phyloP scores from a whole-genome alignment of 53 echinoderm and acorn worm genomes.

The Holothuria leucospilota region DNA sequence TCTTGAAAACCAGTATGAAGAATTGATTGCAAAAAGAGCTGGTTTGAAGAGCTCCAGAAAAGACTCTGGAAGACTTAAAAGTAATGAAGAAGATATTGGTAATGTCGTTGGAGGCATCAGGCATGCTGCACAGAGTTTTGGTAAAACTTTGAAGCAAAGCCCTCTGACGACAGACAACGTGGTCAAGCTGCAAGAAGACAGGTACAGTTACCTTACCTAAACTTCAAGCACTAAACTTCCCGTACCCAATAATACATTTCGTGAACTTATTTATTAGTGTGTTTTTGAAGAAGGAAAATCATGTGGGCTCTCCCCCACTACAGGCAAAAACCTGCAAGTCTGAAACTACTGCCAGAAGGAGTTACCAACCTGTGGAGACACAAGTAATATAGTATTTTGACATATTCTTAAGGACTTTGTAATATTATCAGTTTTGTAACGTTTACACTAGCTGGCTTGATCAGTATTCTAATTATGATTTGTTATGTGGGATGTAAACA shows the following conservation, averaged over 20 bases:
- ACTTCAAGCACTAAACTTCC: too few relatives aligned
- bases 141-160: constrained; percentile 93
- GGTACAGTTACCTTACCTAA: constrained; percentile 27
- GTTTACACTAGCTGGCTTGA: too few relatives aligned
- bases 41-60: constrained; percentile 78
- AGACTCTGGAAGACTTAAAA: constrained; percentile 65
- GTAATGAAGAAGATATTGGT: constrained; percentile 79
- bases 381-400: too few relatives aligned
- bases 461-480: too few relatives aligned
- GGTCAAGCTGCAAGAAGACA: constrained; percentile 88
- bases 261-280: too few relatives aligned
- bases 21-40: constrained; percentile 77
- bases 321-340: too few relatives aligned
- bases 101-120: constrained; percentile 87
- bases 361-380: too few relatives aligned
- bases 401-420: too few relatives aligned
- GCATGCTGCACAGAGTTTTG: constrained; percentile 81
- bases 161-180: constrained; percentile 93
- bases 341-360: too few relatives aligned
- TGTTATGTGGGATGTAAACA: too few relatives aligned
- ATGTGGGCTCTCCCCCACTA: background rate
- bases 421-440: too few relatives aligned
- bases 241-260: too few relatives aligned
- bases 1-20: constrained; percentile 86
- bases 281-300: background rate